Percentiles rank a stretch among this genome's conserved stretches.
These are phyloP conservation scores for Orthochromis indermauri DNA, from an alignment of 2,113 vertebrate species.

Conservation along the genomic window DNA sequence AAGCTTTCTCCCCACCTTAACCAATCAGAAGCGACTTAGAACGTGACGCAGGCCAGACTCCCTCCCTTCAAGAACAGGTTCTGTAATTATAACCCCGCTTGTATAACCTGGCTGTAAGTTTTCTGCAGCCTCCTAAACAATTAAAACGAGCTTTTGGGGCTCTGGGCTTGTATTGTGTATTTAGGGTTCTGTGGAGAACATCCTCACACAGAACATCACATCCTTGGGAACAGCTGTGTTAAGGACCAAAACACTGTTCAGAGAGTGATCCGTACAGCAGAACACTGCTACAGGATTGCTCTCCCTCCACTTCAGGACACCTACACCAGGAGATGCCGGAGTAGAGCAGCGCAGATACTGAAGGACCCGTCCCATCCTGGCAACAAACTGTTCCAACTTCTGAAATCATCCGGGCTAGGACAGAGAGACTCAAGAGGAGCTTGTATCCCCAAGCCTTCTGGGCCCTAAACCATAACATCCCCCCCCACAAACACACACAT, in stretches of 20 bases:
- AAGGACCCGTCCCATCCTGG: background rate
- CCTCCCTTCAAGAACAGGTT: background rate
- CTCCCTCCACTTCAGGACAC: background rate
- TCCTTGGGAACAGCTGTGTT: background rate
- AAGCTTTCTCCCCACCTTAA: background rate
- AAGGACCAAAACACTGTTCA: background rate
- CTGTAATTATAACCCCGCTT: background rate
- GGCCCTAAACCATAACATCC: background rate
- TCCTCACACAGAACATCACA: background rate
- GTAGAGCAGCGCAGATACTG: background rate
- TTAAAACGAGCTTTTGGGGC: background rate
- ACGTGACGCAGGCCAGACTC: background rate
- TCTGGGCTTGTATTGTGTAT: background rate
- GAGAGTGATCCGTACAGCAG: fast-evolving
- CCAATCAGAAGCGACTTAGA: background rate
- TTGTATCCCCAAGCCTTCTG: background rate
- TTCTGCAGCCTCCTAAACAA: background rate
- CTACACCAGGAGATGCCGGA: background rate
- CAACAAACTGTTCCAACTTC: background rate
- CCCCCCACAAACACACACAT: background rate
- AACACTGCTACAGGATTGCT: background rate
- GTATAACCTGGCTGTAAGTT: background rate
- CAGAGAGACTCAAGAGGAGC: background rate
- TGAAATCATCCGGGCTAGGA: background rate
- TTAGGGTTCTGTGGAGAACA: background rate